Evolutionary conservation across 2,797 vertebrate species (phyloP), one percentile per base, ranked within the genome.

Genomic region (Acipenser oxyrinchus): DNA sequence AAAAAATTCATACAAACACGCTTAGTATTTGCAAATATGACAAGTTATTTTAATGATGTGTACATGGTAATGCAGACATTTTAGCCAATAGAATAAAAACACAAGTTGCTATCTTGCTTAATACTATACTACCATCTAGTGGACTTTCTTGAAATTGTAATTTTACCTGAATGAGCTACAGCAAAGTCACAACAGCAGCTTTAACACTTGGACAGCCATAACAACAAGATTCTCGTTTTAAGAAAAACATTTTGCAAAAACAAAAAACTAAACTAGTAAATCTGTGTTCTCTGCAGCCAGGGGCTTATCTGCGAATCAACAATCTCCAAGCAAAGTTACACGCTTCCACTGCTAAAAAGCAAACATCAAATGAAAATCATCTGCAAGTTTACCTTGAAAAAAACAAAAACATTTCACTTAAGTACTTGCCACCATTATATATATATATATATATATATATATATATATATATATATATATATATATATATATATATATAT

Each of bases 311-410:
- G 71, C 82, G 81, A 68, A 82, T 92, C 71, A 88, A 81, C 78
- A 92, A 91, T 83, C 75, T 92, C 0, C 82, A 75, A 51, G 78
- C 83, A 0, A 63, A 78, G 50, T 50, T 67, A 0, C 71, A 72
- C 58, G 67, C 51, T 8, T 57, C 49, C 23, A 7, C 66, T 6
- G 68, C 72, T 4, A 70, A 73, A 49, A 66, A 69, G 63, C 65
- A 69, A 0, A 6, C 68, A 0, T 69, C 60, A 7, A n/a, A 49
- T 5, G 23, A 2, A 10, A 48, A 48, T 50, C 80, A 76, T 10
- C 74, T 92, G 68, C 67, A 71, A 9, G 94, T 99, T 77, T 88
- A 94, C 77, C 93, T 99, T 72, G 4, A 37, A 37, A 37, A 37
- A 37, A 37, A 18, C 18, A 37, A 37, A 37, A 4, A 37, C 5